Evolutionary conservation across 2,113 vertebrate genomes (phyloP), one percentile per base, ranked within the genome.

Genomic region (Chionodraco myersi): DNA sequence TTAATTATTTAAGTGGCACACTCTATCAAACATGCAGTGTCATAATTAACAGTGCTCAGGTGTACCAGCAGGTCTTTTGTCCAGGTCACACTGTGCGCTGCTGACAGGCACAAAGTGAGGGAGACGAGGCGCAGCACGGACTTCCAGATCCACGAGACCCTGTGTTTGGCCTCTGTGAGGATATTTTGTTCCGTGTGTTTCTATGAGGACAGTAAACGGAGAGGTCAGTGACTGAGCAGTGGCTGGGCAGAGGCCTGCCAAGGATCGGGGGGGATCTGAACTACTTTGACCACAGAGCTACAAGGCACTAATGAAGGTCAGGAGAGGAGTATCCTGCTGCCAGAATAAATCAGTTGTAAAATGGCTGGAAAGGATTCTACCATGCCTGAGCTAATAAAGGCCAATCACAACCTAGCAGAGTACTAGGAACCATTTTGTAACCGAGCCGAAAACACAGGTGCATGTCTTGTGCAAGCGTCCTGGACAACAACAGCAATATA

Each of bases 61-160:
- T 83, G 59, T 92, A 93, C 90, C 92, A 93, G 93, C 62, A 91
- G 72, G 86, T 90, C 84, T 62, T 76, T 77, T 51, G 87, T 88
- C 91, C 93, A 94, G 71, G 86, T 92, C 77, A 92, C 89, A 83
- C 74, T 83, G 66, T 91, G 89, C 67, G 75, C 83, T 3, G 88
- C 86, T 52, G 88, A 89, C 79, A 93, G 76, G 83, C 82, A 86
- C 60, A 94, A 58, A 58, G 90, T 90, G 47, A 91, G 10, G 45
- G 91, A 92, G 88, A 93, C 81, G 86, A 90, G 76, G 51, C 86
- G 88, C 23, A 94, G 90, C 79, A 94, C 69, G 48, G 86, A 91
- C 80, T 82, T 92, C 93, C 91, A 92, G 65, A 93, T 92, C 91
- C 89, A 89, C 59, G 72, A 86, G 49, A 84, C 53, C 61, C 34